Evolutionary conservation across 1,140 invertebrate species (phyloP).

Genomic region (Aphelenchoides besseyi): DNA sequence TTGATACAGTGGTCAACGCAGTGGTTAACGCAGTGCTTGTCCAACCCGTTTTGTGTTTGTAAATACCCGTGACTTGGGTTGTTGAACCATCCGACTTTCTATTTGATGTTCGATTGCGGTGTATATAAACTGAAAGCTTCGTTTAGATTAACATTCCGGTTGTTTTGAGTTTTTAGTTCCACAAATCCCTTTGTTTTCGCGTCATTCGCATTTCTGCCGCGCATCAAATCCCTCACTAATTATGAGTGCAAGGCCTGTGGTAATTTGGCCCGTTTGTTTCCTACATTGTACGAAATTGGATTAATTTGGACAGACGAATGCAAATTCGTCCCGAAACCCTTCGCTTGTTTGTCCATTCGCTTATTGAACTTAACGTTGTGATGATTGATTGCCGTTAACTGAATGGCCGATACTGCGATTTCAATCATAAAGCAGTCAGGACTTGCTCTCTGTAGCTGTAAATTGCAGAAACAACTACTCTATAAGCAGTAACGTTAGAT

Average conservation of each 20-base stretch:
- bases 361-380: neutral
- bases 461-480: no score
- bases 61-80: neutral
- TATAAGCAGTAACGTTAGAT: no score
- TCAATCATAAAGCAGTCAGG: no score
- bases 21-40: no score
- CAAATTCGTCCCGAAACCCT: neutral
- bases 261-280: neutral
- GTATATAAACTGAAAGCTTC: neutral
- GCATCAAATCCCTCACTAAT: neutral
- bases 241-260: neutral
- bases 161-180: neutral
- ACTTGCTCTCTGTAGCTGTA: no score
- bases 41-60: conserved; percentile 9
- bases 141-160: neutral
- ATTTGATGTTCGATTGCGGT: neutral
- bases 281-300: neutral
- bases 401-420: no score
- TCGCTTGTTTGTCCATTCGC: neutral
- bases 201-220: neutral
- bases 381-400: neutral
- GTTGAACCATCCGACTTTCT: no score
- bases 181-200: conserved; percentile 2
- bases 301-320: neutral
- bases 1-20: no score